Evolutionary conservation across 2,888 invertebrate species (phyloP), one percentile per base, ranked within the genome.

Genomic region (Drosophila aldrichi): DNA sequence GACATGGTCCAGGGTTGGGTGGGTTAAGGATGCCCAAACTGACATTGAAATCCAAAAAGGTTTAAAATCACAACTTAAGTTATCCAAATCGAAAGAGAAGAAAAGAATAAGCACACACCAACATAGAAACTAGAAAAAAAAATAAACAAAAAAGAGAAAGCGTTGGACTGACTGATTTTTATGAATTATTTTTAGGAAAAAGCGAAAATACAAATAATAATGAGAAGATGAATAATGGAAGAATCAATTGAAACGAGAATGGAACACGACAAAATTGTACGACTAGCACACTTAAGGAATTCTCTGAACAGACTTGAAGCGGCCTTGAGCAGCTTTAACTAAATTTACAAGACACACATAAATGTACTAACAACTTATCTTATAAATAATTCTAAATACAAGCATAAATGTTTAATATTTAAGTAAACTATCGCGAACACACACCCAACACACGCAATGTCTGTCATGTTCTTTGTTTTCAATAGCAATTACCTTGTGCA

Each of bases 151-250:
- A 70, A 74, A 69, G 59, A 63, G 69, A 76, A 74, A 60, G 67
- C 76, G 70, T 89, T 89, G 89, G 89, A 84, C 86, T 81, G 87
- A 87, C 87, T 87, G 87, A 87, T 87, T 89, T 88, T 84, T 80
- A 81, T 79, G 82, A 82, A 64, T 78, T 81, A 81, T 79, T 78
- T 78, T 61, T 75, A 78, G 59, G 40, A 41, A 57, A 51, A 57
- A 44, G 32, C 20, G 34, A 34, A 36, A 32, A 63, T 58, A 51
- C 32, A 48, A 55, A 20, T 14, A 22, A 62, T 44, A 41, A 18
- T 49, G 29, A 14, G 49, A 70, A 43, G 62, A 70, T 40, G 55
- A 56, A 51, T 55, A 74, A 79, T 62, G 56, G 22, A 67, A 43
- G 25, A 67, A 43, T 55, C 55, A 57, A 38, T 61, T 70, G 52